phyloP scores from a whole-genome alignment of 1,140 invertebrate genomes.

The Acyrthosiphon pisum region DNA sequence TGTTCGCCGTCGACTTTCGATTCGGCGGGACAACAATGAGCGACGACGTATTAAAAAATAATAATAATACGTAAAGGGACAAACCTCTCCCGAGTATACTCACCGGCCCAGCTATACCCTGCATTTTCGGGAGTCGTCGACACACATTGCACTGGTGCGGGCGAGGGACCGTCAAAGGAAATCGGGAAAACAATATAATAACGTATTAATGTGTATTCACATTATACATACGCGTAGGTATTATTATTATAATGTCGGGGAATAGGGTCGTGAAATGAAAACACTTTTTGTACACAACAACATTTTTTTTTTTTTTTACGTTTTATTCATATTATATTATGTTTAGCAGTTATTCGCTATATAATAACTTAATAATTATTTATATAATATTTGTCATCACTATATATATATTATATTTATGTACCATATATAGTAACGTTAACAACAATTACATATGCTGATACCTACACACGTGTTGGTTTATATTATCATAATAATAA shows the following conservation, averaged over 20 bases:
- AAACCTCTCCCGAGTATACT: neutral
- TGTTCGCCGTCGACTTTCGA: neutral
- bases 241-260: neutral
- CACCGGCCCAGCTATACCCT: too few relatives aligned
- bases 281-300: constrained; percentile 55
- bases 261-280: constrained; percentile 13
- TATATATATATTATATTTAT: constrained; percentile 48
- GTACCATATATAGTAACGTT: constrained; percentile 54
- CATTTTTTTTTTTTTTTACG: constrained; percentile 51
- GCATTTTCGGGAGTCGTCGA: neutral
- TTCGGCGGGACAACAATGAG: neutral
- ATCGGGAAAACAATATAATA: neutral
- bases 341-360: constrained; percentile 57
- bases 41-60: neutral
- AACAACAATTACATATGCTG: constrained; percentile 53
- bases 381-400: constrained; percentile 42
- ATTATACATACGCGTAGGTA: neutral
- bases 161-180: neutral
- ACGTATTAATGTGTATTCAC: neutral
- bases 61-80: neutral
- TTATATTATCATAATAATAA: constrained; percentile 47
- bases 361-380: constrained; percentile 56
- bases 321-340: constrained; percentile 55
- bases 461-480: constrained; percentile 56
- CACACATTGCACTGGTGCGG: neutral